Percentiles rank a stretch among this genome's conserved stretches.
phyloP scores from a whole-genome alignment of 2,113 vertebrate species.

The Rhynchomys soricoides region DNA sequence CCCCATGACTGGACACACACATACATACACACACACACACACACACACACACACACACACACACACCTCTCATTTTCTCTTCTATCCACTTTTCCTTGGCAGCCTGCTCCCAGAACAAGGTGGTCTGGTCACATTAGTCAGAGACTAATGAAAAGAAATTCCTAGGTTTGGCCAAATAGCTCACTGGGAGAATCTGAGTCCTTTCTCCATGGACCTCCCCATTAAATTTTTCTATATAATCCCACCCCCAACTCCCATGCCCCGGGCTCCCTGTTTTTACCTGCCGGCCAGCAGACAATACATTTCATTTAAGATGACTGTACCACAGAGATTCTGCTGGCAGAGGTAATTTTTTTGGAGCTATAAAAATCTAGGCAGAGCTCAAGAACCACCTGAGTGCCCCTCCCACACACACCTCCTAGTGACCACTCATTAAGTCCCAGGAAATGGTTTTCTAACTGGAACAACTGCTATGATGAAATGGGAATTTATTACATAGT shows the following conservation, averaged over 20 bases:
- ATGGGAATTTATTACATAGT: not conserved
- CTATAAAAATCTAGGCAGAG: slow-evolving; percentile 58
- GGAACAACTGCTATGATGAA: not conserved
- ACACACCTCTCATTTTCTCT: not conserved
- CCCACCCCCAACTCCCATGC: not conserved
- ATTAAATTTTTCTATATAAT: slow-evolving; percentile 14
- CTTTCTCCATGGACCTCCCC: not conserved
- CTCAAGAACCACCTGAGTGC: not conserved
- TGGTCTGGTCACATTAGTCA: not conserved
- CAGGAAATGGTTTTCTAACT: not conserved
- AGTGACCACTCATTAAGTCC: not conserved
- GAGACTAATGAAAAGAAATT: not conserved
- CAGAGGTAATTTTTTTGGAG: slow-evolving; percentile 29
- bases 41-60: not conserved
- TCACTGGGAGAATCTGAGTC: not conserved
- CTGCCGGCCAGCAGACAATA: not conserved
- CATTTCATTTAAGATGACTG: not conserved
- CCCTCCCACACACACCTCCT: not conserved
- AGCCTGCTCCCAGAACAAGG: not conserved
- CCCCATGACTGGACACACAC: not conserved
- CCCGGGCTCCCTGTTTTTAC: not conserved
- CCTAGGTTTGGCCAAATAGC: not conserved
- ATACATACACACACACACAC: not conserved
- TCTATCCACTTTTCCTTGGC: not conserved
- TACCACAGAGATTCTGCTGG: not conserved